A percentile compares a stretch with the other conserved stretches of the same genome.
phyloP scores from a whole-genome alignment of 1,140 invertebrate genomes.

The Triops longicaudatus region DNA sequence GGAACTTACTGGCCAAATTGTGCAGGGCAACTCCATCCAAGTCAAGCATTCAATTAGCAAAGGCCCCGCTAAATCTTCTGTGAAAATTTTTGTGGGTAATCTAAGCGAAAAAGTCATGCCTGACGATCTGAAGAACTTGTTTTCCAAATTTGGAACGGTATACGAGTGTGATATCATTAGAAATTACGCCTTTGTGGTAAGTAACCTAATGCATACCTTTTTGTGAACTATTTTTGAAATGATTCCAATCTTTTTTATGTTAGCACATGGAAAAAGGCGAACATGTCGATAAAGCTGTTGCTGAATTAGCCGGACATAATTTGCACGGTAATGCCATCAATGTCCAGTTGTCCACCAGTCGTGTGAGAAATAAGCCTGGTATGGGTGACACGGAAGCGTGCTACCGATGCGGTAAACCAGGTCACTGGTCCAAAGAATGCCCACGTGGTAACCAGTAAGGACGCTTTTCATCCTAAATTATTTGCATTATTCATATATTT shows the following conservation, averaged over 20 bases:
- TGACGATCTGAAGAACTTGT: constrained; percentile 72
- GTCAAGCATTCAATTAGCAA: constrained; percentile 83
- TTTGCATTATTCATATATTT: not conserved
- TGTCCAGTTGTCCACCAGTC: constrained; percentile 80
- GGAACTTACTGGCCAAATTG: constrained; percentile 75
- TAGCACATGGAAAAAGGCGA: constrained; percentile 67
- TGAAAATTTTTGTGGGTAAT: constrained; percentile 84
- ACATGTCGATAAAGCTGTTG: constrained; percentile 73
- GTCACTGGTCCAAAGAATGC: constrained; percentile 92
- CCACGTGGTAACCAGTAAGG: constrained; percentile 46
- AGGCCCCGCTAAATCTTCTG: constrained; percentile 71
- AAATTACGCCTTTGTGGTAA: constrained; percentile 77
- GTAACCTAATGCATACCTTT: constrained; percentile 23
- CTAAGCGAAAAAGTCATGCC: constrained; percentile 79
- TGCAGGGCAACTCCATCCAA: constrained; percentile 81
- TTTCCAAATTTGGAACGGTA: constrained; percentile 78
- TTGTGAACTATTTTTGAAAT: constrained; percentile 22
- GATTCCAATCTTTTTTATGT: constrained; percentile 1
- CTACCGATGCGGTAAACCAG: constrained; percentile 84
- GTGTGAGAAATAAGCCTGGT: constrained; percentile 80
- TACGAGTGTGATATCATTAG: constrained; percentile 84
- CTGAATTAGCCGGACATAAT: constrained; percentile 68
- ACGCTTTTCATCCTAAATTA: not conserved
- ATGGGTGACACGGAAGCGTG: constrained; percentile 92
- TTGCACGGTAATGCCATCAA: constrained; percentile 80